phyloP scores from a whole-genome alignment of 2,888 invertebrate species.

The Lampropteryx suffumata region DNA sequence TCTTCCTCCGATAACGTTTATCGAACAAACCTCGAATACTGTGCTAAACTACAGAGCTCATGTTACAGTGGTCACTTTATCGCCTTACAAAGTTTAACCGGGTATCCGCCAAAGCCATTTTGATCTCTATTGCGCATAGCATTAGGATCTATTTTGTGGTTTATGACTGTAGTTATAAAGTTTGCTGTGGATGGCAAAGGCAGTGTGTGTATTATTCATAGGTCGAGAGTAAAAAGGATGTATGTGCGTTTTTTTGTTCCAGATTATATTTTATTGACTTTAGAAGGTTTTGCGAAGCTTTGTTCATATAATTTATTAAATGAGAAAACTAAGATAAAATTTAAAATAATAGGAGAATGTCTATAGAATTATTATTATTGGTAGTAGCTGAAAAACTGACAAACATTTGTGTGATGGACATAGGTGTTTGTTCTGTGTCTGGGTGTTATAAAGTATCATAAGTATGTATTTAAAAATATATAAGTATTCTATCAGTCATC shows the following conservation, averaged over 20 bases:
- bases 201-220: conserved; percentile 47
- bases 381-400: no score
- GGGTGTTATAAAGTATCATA: no score
- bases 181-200: conserved; percentile 29
- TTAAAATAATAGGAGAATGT: no score
- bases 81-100: conserved; percentile 50
- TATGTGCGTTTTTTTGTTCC: conserved; percentile 40
- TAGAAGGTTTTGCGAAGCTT: conserved; percentile 11
- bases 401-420: no score
- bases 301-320: no score
- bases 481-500: no score
- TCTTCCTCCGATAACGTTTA: conserved; percentile 24
- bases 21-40: conserved; percentile 1
- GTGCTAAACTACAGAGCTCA: conserved; percentile 33
- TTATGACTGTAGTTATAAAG: conserved; percentile 17
- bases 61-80: conserved; percentile 43
- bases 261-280: conserved; percentile 44
- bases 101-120: conserved; percentile 11
- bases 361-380: no score
- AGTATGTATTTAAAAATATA: no score
- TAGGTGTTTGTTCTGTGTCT: no score
- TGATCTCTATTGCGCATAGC: conserved; percentile 19
- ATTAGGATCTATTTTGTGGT: conserved; percentile 29
- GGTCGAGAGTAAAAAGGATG: conserved; percentile 46
- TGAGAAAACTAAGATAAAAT: no score